These are phyloP conservation scores for Sprattus sprattus DNA, from an alignment of 2,113 vertebrate genomes.

Conservation along the genomic window DNA sequence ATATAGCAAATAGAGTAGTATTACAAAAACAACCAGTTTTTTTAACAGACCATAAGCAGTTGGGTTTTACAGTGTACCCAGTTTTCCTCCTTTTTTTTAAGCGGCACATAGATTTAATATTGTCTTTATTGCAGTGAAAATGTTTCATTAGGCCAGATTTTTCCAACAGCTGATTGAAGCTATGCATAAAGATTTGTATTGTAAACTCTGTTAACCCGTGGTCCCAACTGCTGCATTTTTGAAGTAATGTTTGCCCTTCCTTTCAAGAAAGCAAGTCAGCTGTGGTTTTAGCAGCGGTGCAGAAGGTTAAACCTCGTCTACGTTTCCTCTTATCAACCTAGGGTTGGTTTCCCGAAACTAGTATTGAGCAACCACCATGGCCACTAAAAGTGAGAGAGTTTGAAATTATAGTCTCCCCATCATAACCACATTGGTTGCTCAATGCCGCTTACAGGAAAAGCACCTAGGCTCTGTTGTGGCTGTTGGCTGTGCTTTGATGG, in stretches of 20 bases:
- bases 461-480: background rate
- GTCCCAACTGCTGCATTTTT: background rate
- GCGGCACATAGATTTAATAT: background rate
- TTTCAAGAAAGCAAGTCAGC: background rate
- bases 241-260: background rate
- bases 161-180: background rate
- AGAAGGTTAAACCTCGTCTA: background rate
- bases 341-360: background rate
- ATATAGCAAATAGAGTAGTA: background rate
- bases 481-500: background rate
- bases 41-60: background rate
- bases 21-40: background rate
- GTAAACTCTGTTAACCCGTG: background rate
- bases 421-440: background rate
- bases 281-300: background rate
- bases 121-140: background rate
- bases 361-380: background rate
- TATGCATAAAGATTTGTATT: background rate
- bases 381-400: background rate
- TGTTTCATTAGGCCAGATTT: background rate
- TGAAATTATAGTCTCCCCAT: background rate
- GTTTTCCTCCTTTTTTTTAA: too few relatives aligned
- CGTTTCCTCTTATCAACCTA: background rate
- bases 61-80: too few relatives aligned
- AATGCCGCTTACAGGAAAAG: background rate